Evolutionary conservation across 2,113 vertebrate species (phyloP).

Genomic region (Crotophaga sulcirostris): DNA sequence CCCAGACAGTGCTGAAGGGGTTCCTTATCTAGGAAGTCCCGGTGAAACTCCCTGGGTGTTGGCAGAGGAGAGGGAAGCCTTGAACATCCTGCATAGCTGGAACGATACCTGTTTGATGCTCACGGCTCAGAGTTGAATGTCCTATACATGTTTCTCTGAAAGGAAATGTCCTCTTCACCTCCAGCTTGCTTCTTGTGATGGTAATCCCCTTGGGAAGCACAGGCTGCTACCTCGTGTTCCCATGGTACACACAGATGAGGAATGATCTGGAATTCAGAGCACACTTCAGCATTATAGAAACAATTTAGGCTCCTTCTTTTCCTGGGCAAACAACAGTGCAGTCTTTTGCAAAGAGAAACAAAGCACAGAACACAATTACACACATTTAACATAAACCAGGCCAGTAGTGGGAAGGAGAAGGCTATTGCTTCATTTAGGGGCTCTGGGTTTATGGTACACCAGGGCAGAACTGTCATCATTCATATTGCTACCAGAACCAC

Average conservation of each 20-base stretch:
- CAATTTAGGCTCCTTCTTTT: constrained; percentile 9
- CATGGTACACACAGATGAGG: not conserved
- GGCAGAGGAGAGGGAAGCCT: not conserved
- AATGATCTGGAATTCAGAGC: constrained; percentile 22
- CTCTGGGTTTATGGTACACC: not conserved
- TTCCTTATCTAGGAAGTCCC: not conserved
- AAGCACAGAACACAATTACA: constrained; percentile 18
- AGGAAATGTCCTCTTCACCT: constrained; percentile 20
- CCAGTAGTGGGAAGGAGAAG: not conserved
- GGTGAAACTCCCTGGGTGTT: not conserved
- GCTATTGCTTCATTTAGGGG: not conserved
- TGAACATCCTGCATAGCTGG: not conserved
- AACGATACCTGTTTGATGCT: not conserved
- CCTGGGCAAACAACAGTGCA: not conserved
- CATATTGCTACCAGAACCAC: not conserved
- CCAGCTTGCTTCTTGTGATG: constrained; percentile 6
- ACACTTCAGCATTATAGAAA: constrained; percentile 22
- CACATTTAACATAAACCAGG: not conserved
- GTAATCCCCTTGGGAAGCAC: constrained; percentile 26
- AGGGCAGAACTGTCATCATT: not conserved
- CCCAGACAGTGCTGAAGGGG: not conserved
- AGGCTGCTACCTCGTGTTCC: constrained; percentile 25
- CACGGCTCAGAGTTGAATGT: not conserved
- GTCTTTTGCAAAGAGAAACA: constrained; percentile 8
- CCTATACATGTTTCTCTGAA: not conserved